Base-by-base conservation (phyloP, 2,888 invertebrate species). In the Synanthedon andrenaeformis region DNA sequence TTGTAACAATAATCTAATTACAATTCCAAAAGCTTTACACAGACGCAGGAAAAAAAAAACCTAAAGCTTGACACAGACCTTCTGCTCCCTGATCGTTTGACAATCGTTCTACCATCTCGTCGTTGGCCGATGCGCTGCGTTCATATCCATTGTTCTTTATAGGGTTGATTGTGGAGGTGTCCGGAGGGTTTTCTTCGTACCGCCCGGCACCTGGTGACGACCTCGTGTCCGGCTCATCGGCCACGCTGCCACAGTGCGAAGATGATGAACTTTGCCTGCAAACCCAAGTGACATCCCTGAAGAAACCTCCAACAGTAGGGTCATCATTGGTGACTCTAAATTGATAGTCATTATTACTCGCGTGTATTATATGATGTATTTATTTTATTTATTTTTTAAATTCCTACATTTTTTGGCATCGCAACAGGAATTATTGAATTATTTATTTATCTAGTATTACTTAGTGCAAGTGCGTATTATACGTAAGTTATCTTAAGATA, bases 61-160 rank as follows among this genome's bases (percentile, higher is more conserved):
- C 3, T 3, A 23, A 23, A 23, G 3, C 23, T 23, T 23, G 23
- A 23, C 35, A 35, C 35, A 35, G 8, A 88, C 88, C 88, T 86
- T 88, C 88, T 65, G 88, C 88, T 62, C 88, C 88, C 69, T 88
- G 88, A 61, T 88, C 88, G 62, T 79, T 84, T 59, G 81, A 72
- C 72, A 76, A 79, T 76, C 76, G 89, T 76, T 79, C 89, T 59
- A 78, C 75, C 69, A 79, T 79, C 53, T 87, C 87, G 57, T 87
- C 85, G 56, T 79, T 82, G 55, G 70, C 79, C 49, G 84, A 77
- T 52, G 78, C 79, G 67, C 78, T 81, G 64, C 87, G 79, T 66
- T 88, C 88, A 59, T 88, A 79, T 76, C 89, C 79, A 74, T 90
- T 77, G 80, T 90, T 82, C 84, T 90, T 81, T 63, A 78, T 72